Conservation (phyloP, 2,113 vertebrate species). For the Burhinus bistriatus region DNA sequence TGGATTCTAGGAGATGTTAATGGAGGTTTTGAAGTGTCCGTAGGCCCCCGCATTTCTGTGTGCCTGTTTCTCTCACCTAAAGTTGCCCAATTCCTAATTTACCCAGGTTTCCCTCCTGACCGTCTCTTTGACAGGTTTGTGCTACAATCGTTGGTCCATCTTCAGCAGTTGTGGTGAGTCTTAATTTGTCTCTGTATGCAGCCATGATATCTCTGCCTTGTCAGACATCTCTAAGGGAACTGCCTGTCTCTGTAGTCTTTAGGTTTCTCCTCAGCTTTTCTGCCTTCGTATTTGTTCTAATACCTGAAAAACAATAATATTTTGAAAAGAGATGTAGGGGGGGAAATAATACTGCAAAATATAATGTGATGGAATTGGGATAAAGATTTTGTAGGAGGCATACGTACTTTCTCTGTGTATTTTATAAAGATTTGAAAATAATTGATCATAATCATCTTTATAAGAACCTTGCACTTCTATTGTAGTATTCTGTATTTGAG, state of each 20-base stretch:
- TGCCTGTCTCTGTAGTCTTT: not conserved
- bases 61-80: not conserved
- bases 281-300: not conserved
- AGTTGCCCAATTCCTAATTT: not conserved
- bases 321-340: not conserved
- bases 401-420: not conserved
- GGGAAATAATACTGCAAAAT: not conserved
- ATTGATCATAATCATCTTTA: no score
- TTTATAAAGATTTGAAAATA: no score
- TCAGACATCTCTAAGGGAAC: not conserved
- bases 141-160: not conserved
- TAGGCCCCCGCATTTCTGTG: fast-evolving
- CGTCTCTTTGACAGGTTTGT: not conserved
- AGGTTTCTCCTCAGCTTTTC: not conserved
- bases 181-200: not conserved
- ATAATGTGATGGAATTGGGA: not conserved
- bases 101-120: not conserved
- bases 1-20: not conserved
- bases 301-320: not conserved
- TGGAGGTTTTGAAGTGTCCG: not conserved
- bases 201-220: not conserved
- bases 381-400: not conserved
- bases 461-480: not conserved
- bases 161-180: not conserved
- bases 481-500: not conserved